Conservation (phyloP, 1,140 invertebrate genomes). For the Diorhabda carinulata region DNA sequence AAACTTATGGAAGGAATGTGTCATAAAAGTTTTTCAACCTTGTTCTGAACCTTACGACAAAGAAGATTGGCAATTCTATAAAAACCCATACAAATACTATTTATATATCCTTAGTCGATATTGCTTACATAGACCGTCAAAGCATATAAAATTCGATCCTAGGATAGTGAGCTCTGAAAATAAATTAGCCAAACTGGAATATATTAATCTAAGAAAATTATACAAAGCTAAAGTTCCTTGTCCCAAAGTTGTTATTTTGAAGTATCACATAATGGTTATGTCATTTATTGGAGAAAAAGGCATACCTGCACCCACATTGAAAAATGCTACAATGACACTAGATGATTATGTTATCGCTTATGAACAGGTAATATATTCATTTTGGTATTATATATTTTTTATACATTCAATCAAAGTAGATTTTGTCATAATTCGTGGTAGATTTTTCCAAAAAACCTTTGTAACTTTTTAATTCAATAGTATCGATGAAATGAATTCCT, state of each 20-base stretch:
- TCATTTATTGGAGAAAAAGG: constrained; percentile 78
- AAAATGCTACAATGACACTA: constrained; percentile 62
- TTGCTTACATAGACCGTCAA: constrained; percentile 82
- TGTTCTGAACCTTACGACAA: constrained; percentile 81
- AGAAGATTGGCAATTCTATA: constrained; percentile 83
- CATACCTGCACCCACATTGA: constrained; percentile 76
- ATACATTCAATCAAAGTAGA: no score
- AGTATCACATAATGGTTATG: constrained; percentile 86
- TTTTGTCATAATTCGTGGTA: no score
- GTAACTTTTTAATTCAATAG: no score
- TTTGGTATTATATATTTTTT: no score
- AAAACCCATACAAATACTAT: constrained; percentile 32
- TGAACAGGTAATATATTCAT: constrained; percentile 42
- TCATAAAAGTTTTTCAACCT: constrained; percentile 90
- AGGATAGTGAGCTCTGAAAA: constrained; percentile 73
- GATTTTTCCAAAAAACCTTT: no score
- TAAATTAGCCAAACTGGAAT: constrained; percentile 92
- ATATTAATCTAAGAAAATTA: constrained; percentile 76
- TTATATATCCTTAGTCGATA: no score
- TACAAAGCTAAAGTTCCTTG: constrained; percentile 69
- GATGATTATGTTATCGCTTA: constrained; percentile 57
- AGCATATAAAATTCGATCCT: constrained; percentile 60
- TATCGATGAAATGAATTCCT: no score
- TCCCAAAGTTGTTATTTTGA: constrained; percentile 73
- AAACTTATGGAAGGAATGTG: constrained; percentile 61